A percentile compares a stretch with the other conserved stretches of the same genome.
Conservation (phyloP, 2,888 invertebrate species). For the Idaea straminata region DNA sequence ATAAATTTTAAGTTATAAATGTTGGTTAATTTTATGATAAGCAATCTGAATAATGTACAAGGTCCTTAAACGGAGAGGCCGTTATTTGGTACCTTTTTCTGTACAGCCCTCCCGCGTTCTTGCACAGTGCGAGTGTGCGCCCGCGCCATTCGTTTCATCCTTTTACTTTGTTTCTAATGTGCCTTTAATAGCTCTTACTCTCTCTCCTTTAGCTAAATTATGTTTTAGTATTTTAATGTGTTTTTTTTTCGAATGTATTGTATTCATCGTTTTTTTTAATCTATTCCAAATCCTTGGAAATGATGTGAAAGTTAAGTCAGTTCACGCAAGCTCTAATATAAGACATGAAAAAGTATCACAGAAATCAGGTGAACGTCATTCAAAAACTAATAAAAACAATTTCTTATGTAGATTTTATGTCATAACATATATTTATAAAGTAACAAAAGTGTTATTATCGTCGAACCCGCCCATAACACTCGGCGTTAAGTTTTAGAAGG, state of each 20-base stretch:
- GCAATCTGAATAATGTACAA: constrained; percentile 4
- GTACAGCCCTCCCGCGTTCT: constrained; percentile 9
- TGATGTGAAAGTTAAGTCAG: neutral
- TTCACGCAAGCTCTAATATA: neutral
- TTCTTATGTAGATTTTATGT: constrained; percentile 29
- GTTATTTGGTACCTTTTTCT: constrained; percentile 29
- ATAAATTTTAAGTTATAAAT: too few relatives aligned
- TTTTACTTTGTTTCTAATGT: constrained; percentile 16
- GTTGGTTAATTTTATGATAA: neutral
- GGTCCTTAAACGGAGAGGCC: constrained; percentile 20
- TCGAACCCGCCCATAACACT: constrained; percentile 33
- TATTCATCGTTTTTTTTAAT: neutral
- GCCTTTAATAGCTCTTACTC: constrained; percentile 6
- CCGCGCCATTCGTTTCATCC: constrained; percentile 14
- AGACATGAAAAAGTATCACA: constrained; percentile 8
- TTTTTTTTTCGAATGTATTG: too few relatives aligned
- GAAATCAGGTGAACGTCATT: constrained; percentile 28
- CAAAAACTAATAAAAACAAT: constrained; percentile 30
- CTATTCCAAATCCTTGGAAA: neutral
- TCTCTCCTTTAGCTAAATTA: neutral
- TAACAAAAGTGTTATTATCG: constrained; percentile 45
- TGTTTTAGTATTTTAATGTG: neutral
- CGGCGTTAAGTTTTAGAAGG: constrained; percentile 48
- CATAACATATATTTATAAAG: constrained; percentile 36
- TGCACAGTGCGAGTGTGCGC: constrained; percentile 22